Evolutionary conservation across 92 coral and sea anemone species (phyloP).

Genomic region (Anthopleura xanthogrammica): DNA sequence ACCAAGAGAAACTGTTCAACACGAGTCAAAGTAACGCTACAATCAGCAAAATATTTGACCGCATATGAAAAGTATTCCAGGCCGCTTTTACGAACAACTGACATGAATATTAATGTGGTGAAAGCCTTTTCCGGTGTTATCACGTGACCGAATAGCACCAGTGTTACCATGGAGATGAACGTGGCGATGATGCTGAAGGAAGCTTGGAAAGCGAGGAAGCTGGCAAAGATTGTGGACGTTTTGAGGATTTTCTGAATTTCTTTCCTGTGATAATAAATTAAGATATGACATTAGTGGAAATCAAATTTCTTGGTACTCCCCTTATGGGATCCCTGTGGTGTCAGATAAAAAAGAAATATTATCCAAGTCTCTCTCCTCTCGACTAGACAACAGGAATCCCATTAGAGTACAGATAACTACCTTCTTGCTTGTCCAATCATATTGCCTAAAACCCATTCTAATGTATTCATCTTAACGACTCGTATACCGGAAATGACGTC

Average conservation of each 20-base stretch:
- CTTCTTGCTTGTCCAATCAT: conserved; percentile 28
- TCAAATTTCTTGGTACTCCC: too few relatives aligned
- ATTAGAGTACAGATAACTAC: conserved; percentile 3
- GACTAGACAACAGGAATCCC: background rate
- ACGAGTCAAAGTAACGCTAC: too few relatives aligned
- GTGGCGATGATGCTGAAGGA: background rate
- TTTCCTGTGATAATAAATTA: background rate
- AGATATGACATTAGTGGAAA: too few relatives aligned
- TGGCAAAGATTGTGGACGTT: background rate
- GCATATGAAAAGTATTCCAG: conserved; percentile 14
- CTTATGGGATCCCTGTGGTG: too few relatives aligned
- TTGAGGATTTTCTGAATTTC: background rate
- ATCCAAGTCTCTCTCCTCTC: too few relatives aligned
- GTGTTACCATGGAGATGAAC: conserved; percentile 1
- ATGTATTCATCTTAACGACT: conserved; percentile 34
- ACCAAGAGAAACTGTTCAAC: too few relatives aligned
- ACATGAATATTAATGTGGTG: background rate
- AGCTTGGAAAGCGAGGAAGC: conserved; percentile 7
- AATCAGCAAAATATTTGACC: background rate
- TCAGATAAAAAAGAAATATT: too few relatives aligned
- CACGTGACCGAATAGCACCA: conserved; percentile 15
- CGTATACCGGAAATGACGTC: conserved; percentile 38
- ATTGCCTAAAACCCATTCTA: conserved; percentile 21
- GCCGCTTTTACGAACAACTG: background rate
- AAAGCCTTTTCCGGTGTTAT: conserved; percentile 3